Evolutionary conservation across 2,113 vertebrate genomes (phyloP).

Genomic region (Corydoras maculifer): DNA sequence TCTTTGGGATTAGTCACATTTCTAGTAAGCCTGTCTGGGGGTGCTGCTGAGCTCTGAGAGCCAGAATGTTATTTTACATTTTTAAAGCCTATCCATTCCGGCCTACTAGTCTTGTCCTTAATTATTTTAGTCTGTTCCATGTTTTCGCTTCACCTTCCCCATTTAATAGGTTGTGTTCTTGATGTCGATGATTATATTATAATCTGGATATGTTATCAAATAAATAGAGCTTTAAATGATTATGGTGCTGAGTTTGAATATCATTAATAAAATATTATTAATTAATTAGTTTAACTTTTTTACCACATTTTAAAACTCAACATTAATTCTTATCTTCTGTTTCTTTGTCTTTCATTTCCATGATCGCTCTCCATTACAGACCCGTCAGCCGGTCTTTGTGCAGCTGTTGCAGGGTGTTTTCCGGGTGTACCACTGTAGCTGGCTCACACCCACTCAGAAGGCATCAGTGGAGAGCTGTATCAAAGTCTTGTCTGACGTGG

Average conservation of each 20-base stretch:
- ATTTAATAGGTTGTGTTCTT: too few relatives aligned
- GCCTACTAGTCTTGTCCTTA: constrained; percentile 11
- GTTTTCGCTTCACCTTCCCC: neutral
- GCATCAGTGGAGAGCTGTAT: constrained; percentile 95
- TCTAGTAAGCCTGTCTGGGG: constrained; percentile 34
- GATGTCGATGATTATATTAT: too few relatives aligned
- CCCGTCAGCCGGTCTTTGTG: constrained; percentile 94
- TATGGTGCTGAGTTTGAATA: too few relatives aligned
- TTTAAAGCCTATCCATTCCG: neutral
- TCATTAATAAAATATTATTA: too few relatives aligned
- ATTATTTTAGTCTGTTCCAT: neutral
- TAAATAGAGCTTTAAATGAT: too few relatives aligned
- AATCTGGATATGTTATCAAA: too few relatives aligned
- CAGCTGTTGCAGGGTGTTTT: constrained; percentile 94
- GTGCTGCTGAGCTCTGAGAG: too few relatives aligned
- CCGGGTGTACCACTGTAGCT: constrained; percentile 93
- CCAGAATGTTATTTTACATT: neutral
- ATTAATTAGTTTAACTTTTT: too few relatives aligned
- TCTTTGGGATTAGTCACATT: constrained; percentile 21
- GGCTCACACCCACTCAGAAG: constrained; percentile 88
- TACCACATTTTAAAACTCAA: neutral
- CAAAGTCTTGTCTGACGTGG: constrained; percentile 94
- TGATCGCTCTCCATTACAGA: constrained; percentile 63
- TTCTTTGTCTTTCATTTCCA: neutral
- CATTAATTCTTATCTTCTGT: neutral